These are phyloP conservation scores for Guaruba guarouba DNA, from an alignment of 2,113 vertebrate species.

Conservation along the genomic window DNA sequence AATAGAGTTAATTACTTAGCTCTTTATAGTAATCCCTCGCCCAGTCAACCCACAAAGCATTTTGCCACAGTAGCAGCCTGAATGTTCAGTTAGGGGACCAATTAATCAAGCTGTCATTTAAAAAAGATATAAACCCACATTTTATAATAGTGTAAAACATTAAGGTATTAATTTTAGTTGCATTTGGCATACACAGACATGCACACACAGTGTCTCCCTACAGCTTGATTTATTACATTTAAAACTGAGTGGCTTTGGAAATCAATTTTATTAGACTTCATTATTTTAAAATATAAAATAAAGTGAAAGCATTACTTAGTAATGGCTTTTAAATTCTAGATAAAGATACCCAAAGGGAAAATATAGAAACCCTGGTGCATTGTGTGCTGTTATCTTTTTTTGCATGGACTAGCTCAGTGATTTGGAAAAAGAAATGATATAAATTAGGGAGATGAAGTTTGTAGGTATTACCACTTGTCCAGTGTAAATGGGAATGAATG, in stretches of 20 bases:
- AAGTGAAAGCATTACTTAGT: constrained; percentile 37
- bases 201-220: neutral
- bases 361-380: neutral
- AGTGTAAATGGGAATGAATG: neutral
- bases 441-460: neutral
- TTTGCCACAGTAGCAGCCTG: constrained; percentile 47
- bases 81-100: constrained; percentile 46
- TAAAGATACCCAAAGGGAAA: constrained; percentile 43
- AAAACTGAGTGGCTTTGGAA: constrained; percentile 45
- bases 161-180: constrained; percentile 37
- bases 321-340: constrained; percentile 25
- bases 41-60: constrained; percentile 53
- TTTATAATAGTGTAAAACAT: constrained; percentile 60
- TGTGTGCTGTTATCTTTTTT: neutral
- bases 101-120: constrained; percentile 62
- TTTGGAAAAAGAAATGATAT: neutral
- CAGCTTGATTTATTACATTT: constrained; percentile 48
- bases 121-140: constrained; percentile 3
- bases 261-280: constrained; percentile 47
- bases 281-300: constrained; percentile 50
- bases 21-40: constrained; percentile 17
- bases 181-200: neutral
- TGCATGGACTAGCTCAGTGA: neutral
- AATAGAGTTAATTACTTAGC: constrained; percentile 52
- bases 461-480: neutral